Base-by-base conservation (phyloP, 2,797 vertebrate genomes). In the Leontocebus nigricollis region DNA sequence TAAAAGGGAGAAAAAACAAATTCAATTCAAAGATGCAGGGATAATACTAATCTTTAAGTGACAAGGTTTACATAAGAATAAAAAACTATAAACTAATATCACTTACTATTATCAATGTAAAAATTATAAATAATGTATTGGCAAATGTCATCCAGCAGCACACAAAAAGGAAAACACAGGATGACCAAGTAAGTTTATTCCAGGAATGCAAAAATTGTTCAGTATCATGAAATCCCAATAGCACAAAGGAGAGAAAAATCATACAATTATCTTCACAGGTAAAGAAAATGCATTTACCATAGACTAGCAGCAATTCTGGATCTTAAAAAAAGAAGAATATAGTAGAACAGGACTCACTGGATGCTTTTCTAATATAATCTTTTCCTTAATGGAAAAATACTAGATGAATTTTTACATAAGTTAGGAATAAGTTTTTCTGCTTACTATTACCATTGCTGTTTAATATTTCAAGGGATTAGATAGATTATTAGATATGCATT, bases 251-350 rank as follows among this genome's bases (percentile, higher is more conserved):
- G 46, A 76, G 17, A 30, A 59, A 88, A 24, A 15, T 20, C 24
- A 67, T 50, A 48, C 55, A 82, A 67, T 57, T 90, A 79, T 96
- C 44, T 95, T 72, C 33, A 73, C 22, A 83, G 33, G 44, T 27
- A 27, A 33, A 79, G 44, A 87, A 96, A 92, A 82, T 10, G 14
- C 15, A 79, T 48, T 64, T 52, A 73, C 33, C 50, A 93, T 72
- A 94, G 55, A 61, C 33, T 39, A 82, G 48, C 33, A 81, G 73
- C 72, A 52, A 84, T 87, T 80, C 27, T 92, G 22, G 12, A 61
- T 92, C 80, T 70, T 73, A 55, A 93, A 87, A 89, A 89, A 61
- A 76, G 64, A 81, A 77, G 80, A 82, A 82, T 90, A 81, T 41
- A 41, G 52, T 30, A 90, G 88, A 88, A 90, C 5, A 86, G 9